Evolutionary conservation across 2,797 vertebrate species (phyloP).

Genomic region (Austrolebias charrua): DNA sequence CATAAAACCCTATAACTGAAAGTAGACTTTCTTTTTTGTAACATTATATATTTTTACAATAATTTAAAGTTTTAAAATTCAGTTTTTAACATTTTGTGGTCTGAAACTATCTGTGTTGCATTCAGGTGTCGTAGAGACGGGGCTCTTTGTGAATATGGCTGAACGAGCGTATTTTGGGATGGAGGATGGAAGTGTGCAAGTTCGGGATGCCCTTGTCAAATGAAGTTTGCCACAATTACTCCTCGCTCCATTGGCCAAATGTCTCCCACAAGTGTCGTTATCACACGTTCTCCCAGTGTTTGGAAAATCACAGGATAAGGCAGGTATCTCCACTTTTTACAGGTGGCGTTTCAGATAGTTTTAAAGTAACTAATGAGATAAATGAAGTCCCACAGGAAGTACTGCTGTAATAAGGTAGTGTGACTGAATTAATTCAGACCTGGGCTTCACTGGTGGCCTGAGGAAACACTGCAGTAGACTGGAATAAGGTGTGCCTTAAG

Average conservation of each 20-base stretch:
- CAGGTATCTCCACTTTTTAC: no score
- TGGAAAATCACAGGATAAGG: no score
- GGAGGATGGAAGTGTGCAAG: conserved; percentile 89
- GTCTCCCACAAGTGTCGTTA: conserved; percentile 58
- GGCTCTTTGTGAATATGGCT: conserved; percentile 94
- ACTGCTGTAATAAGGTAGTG: conserved; percentile 20
- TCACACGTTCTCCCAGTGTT: no score
- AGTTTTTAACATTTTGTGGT: no score
- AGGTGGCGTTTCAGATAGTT: conserved; percentile 36
- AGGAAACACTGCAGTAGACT: conserved; percentile 4
- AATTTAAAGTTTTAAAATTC: no score
- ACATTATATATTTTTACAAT: no score
- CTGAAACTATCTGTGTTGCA: neutral
- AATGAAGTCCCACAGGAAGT: conserved; percentile 24
- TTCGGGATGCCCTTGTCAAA: conserved; percentile 79
- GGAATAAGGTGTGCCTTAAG: conserved; percentile 41
- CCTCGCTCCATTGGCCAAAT: conserved; percentile 24
- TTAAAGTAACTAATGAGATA: conserved; percentile 57
- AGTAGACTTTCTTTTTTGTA: no score
- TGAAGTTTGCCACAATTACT: conserved; percentile 46
- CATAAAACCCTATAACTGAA: no score
- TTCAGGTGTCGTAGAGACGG: conserved; percentile 95
- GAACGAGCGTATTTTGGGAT: conserved; percentile 95
- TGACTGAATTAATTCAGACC: conserved; percentile 22
- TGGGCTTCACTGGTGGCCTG: no score